Evolutionary conservation across 2,113 vertebrate species (phyloP), one percentile per base, ranked within the genome.

Genomic region (Siphamia tubifer): DNA sequence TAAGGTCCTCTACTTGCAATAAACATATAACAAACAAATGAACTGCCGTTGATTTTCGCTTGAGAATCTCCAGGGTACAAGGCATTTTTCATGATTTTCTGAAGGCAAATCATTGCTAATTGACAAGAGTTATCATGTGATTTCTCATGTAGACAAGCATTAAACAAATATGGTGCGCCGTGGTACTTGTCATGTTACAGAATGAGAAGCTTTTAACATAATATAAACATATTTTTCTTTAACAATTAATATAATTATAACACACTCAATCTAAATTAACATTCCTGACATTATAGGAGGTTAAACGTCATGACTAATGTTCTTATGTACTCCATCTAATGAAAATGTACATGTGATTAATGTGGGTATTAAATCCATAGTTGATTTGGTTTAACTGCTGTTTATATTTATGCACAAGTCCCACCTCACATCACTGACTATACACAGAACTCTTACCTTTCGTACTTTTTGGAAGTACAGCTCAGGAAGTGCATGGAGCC

Each of bases 391-490:
- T 44, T n/a, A 21, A 36, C 6, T 23, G 19, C 27, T 5, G 11
- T 53, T 4, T 4, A n/a, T n/a, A n/a, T n/a, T n/a, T n/a, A n/a
- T n/a, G n/a, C n/a, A n/a, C n/a, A n/a, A n/a, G n/a, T n/a, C n/a
- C n/a, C n/a, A n/a, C n/a, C n/a, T n/a, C n/a, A n/a, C n/a, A n/a
- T n/a, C n/a, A n/a, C n/a, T n/a, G n/a, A n/a, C n/a, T n/a, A n/a
- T n/a, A n/a, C n/a, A n/a, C n/a, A n/a, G n/a, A n/a, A n/a, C n/a
- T n/a, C 77, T 85, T 85, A 95, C 94, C 93, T 95, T 95, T 70
- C 80, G 72, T 21, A 93, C 90, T 91, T 93, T 95, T 82, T 95
- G 94, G 68, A 95, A 94, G 78, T 95, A 94, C 12, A 95, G 88
- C 68, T 95, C 94, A 2, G 90, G 93, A 73, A 95, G 88, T 32